Base-by-base conservation (phyloP, 2,797 vertebrate species). In the Thripadectes ignobilis region DNA sequence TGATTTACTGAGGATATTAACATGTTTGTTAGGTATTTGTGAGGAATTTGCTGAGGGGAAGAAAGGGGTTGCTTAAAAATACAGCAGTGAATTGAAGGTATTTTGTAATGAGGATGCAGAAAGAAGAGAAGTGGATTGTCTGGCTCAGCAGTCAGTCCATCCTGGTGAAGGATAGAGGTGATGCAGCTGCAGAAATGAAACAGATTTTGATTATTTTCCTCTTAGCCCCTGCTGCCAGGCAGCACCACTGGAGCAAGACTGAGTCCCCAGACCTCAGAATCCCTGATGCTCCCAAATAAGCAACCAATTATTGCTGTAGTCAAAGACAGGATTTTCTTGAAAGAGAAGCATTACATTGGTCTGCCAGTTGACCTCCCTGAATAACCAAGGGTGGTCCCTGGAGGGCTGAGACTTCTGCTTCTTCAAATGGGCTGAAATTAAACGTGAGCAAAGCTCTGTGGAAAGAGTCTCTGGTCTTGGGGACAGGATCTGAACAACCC, bases 241-340 rank as follows among this genome's bases (percentile, higher is more conserved):
- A 1, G 77, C 46, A 20, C 30, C 6, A 0, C 3, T 14, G 51
- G 66, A 89, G 58, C 0, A 6, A 78, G 81, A 48, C 49, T 0
- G 75, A 81, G 46, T 71, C 41, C 46, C 16, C 55, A 48, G 75
- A 7, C 78, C 76, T 38, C 17, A 18, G 48, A 87, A 82, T 54
- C 85, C 41, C 29, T 2, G 7, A 9, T 4, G 6, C 20, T 63
- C 5, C 3, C 38, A 21, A 34, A 43, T 36, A 54, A 89, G 51
- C 1, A 36, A 22, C 30, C 36, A 62, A 57, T 77, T 72, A 68
- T 30, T 48, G 65, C 63, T 52, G 1, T 20, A 85, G 52, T 51
- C n/a, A 48, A 39, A 77, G 41, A 10, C 6, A 20, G 74, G 66
- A 13, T 34, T 57, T 46, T 75, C 79, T 63, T 51, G 2, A 36